Evolutionary conservation across 1,140 invertebrate genomes (phyloP), one percentile per base, ranked within the genome.

Genomic region (Psilanteris sp.): DNA sequence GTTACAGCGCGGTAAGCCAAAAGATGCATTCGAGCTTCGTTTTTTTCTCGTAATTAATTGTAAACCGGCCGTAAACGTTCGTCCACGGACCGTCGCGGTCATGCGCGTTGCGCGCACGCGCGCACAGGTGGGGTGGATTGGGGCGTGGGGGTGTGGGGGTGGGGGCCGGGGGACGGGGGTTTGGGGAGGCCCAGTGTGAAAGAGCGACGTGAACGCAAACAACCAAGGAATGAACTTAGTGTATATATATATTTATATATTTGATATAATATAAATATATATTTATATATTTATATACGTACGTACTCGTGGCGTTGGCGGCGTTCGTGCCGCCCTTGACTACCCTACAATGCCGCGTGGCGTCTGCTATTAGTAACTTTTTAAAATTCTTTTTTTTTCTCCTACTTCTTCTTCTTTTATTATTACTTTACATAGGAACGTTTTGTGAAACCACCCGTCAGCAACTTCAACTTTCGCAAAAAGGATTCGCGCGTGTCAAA

Each of bases 401-500:
- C 52, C 27, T 34, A 36, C 8, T 71, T 70, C 26, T 22, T 15
- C 15, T 15, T 78, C 81, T 55, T 61, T 85, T 83, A 86, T 87
- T 86, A 86, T 87, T 85, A 87, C 86, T 87, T 87, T 87, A 87
- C 86, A 87, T 87, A 87, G 86, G 86, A 87, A 87, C 86, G 85
- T 87, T 87, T 85, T 84, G 82, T 85, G 82, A 87, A 82, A 83
- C 84, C 85, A 84, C 80, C 82, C 57, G 34, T 78, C 72, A 48
- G 55, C 66, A 34, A 52, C 41, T 67, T 75, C 44, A 52, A 64
- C 66, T 41, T 50, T 44, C 16, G 48, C 72, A n/a, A n/a, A n/a
- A n/a, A n/a, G n/a, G n/a, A n/a, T n/a, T n/a, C n/a, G n/a, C n/a
- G n/a, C n/a, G n/a, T n/a, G n/a, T n/a, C n/a, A n/a, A n/a, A n/a